Evolutionary conservation across 2,113 vertebrate species (phyloP).

Genomic region (Bubalus kerabau): DNA sequence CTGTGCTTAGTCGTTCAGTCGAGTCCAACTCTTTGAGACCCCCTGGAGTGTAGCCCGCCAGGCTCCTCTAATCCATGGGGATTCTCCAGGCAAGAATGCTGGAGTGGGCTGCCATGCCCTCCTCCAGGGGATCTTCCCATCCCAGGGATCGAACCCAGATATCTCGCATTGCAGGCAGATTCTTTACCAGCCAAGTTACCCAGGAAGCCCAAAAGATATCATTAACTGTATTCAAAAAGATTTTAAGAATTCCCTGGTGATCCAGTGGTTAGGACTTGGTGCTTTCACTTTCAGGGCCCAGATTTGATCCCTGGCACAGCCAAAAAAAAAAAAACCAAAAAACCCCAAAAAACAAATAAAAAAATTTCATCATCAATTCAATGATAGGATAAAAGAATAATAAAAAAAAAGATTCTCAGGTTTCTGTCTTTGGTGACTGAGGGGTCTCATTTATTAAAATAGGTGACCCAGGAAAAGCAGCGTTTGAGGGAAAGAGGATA

Average conservation of each 20-base stretch:
- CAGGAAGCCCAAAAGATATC: background rate
- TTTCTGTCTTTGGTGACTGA: background rate
- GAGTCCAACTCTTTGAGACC: background rate
- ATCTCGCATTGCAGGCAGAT: background rate
- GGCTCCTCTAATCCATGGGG: background rate
- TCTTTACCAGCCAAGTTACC: background rate
- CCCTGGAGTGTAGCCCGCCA: accelerated
- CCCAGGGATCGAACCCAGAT: background rate
- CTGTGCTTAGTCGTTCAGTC: background rate
- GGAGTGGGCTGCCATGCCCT: background rate
- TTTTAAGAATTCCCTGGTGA: background rate
- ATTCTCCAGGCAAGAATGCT: background rate
- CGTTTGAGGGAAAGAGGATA: background rate
- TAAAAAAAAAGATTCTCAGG: background rate
- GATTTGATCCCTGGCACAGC: background rate
- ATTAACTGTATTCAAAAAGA: background rate
- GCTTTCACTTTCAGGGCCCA: background rate
- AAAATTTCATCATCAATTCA: background rate
- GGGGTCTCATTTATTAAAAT: background rate
- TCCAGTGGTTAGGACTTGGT: background rate
- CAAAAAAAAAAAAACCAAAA: background rate
- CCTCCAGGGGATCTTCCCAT: background rate
- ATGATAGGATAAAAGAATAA: background rate
- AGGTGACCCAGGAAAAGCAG: background rate
- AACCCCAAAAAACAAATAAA: no score